Conservation (phyloP, 1,140 invertebrate genomes). For the Panonychus citri region DNA sequence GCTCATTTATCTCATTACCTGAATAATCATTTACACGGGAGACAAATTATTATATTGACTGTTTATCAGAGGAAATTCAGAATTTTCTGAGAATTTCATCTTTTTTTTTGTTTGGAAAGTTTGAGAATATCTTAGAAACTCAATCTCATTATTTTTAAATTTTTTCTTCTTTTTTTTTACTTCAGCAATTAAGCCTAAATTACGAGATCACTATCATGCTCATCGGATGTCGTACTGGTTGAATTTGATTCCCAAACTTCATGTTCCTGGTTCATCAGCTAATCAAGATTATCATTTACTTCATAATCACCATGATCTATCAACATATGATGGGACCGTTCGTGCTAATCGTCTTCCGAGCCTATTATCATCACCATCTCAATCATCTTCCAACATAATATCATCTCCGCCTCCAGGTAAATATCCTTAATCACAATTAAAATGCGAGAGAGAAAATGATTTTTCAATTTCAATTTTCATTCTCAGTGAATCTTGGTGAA, state of each 20-base stretch:
- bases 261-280: slow-evolving; percentile 22
- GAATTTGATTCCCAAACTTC: slow-evolving; percentile 77
- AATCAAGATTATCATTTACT: slow-evolving; percentile 44
- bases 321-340: slow-evolving; percentile 26
- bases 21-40: too few species aligned
- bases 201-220: slow-evolving; percentile 81
- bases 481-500: too few species aligned
- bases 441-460: background rate
- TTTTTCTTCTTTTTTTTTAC: background rate
- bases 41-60: background rate
- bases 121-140: background rate
- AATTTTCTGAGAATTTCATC: background rate
- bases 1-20: too few species aligned
- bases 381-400: background rate
- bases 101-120: background rate
- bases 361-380: too few species aligned
- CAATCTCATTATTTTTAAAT: background rate
- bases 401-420: background rate
- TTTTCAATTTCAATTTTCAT: background rate
- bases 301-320: slow-evolving; percentile 31
- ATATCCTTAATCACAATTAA: background rate
- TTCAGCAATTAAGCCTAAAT: slow-evolving; percentile 31
- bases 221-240: slow-evolving; percentile 86
- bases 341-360: background rate
- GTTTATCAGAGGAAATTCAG: background rate